phyloP scores from a whole-genome alignment of 2,797 vertebrate species.

The Rhynchotus rufescens region DNA sequence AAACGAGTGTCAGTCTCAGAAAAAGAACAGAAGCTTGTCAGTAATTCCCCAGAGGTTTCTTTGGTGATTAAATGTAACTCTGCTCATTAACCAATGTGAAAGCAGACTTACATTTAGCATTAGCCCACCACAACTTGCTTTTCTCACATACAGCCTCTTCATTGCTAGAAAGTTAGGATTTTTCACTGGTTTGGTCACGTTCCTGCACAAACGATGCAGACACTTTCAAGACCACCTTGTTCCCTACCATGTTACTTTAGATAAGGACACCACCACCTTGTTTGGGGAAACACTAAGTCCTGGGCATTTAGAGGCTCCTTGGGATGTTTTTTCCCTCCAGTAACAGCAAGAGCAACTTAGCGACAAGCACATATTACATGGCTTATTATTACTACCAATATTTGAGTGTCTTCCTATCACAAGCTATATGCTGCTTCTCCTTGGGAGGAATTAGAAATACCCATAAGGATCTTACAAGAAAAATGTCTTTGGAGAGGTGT shows the following conservation, averaged over 20 bases:
- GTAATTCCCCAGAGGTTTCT: background rate
- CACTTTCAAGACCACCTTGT: background rate
- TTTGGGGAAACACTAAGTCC: background rate
- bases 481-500: background rate
- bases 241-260: background rate
- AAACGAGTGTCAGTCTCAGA: background rate
- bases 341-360: background rate
- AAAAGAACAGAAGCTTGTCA: background rate
- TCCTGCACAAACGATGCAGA: background rate
- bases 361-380: rapidly evolving
- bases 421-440: background rate
- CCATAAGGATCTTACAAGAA: background rate
- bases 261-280: background rate
- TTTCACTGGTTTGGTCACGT: background rate
- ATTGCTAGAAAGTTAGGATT: background rate
- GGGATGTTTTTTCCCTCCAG: background rate
- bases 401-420: background rate
- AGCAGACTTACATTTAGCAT: background rate
- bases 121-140: background rate
- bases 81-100: background rate
- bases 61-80: background rate
- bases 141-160: background rate
- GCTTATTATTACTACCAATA: background rate
- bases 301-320: background rate
- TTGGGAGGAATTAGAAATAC: background rate